Conservation (phyloP, 2,888 invertebrate species). For the Herminia tarsipennalis region DNA sequence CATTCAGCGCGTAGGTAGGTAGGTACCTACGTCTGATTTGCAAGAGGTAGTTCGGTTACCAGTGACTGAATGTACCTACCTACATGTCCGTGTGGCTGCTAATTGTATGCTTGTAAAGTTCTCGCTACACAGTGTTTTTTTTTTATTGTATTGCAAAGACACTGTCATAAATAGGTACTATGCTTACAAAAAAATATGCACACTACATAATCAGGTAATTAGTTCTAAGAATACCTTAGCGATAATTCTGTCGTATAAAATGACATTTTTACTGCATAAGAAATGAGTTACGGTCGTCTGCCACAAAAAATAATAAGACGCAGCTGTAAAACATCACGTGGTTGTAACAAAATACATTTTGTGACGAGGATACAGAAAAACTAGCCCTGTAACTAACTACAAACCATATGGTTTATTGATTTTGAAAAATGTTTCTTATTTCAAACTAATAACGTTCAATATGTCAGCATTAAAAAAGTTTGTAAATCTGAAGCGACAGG, state of each 20-base stretch:
- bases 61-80: too few species aligned
- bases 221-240: conserved; percentile 44
- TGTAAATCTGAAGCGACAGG: conserved; percentile 52
- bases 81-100: too few species aligned
- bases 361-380: conserved; percentile 56
- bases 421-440: conserved; percentile 38
- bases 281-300: conserved; percentile 54
- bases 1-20: too few species aligned
- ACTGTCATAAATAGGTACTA: too few species aligned
- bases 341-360: conserved; percentile 62
- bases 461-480: conserved; percentile 26
- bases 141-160: too few species aligned
- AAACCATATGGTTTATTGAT: conserved; percentile 26
- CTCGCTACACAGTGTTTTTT: too few species aligned
- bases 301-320: conserved; percentile 53
- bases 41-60: too few species aligned
- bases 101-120: too few species aligned
- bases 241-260: conserved; percentile 53
- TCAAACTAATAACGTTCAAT: conserved; percentile 26
- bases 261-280: conserved; percentile 62
- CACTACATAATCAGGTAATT: conserved; percentile 33
- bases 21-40: too few species aligned
- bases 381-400: conserved; percentile 42
- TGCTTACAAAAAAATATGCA: not conserved
- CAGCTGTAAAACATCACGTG: conserved; percentile 63